Percentiles rank a stretch among this genome's conserved stretches.
Evolutionary conservation across 2,797 vertebrate species (phyloP).

Genomic region (Sebastes itinus): DNA sequence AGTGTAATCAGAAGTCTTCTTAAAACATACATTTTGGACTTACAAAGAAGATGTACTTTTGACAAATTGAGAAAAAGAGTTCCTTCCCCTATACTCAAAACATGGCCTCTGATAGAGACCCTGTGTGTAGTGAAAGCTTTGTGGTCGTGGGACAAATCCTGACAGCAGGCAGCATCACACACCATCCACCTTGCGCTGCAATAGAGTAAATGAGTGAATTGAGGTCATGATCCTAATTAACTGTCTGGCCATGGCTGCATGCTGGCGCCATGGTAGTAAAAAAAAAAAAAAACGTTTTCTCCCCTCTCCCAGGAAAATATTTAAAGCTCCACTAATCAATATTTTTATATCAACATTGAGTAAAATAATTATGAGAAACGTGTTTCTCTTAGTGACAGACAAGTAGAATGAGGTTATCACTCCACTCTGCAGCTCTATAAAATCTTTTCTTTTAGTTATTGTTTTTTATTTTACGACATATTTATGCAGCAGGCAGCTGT

Average conservation of each 20-base stretch:
- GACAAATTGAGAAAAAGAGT: neutral
- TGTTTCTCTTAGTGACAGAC: neutral
- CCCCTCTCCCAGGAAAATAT: neutral
- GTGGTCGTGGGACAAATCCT: neutral
- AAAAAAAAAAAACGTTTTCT: neutral
- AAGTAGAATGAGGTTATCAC: neutral
- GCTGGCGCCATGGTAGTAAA: constrained; percentile 28
- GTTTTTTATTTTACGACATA: no score
- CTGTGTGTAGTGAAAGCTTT: neutral
- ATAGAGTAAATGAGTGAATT: constrained; percentile 26
- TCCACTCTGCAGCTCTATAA: neutral
- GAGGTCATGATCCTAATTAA: constrained; percentile 52
- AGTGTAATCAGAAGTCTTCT: neutral
- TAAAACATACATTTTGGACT: neutral
- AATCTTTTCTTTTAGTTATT: no score
- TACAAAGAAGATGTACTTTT: neutral
- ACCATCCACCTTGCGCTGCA: neutral
- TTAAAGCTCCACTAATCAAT: neutral
- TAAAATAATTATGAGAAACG: neutral
- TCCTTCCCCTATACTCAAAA: neutral
- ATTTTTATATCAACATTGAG: neutral
- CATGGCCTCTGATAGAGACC: neutral
- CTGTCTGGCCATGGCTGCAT: constrained; percentile 30
- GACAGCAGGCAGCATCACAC: neutral
- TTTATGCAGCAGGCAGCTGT: neutral